Conservation (phyloP, 1,140 invertebrate species). For the Triops longicaudatus region DNA sequence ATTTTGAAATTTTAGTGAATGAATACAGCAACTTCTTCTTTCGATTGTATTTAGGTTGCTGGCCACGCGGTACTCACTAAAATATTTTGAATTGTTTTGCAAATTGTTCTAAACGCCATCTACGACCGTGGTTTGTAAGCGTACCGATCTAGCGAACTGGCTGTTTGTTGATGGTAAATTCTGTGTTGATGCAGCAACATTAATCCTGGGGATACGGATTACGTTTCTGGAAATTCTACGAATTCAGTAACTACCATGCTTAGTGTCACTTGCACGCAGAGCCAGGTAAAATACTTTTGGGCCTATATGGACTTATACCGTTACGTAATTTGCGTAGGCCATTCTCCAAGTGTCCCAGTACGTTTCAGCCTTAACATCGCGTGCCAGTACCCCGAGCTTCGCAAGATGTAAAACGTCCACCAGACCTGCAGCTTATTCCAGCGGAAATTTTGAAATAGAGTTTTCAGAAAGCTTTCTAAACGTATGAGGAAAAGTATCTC, state of each 20-base stretch:
- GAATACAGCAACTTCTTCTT: background rate
- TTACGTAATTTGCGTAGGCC: background rate
- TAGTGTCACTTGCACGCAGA: constrained; percentile 25
- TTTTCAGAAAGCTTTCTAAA: background rate
- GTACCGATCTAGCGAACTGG: too few species aligned
- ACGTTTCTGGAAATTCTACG: background rate
- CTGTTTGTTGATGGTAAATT: too few species aligned
- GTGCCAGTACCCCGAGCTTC: background rate
- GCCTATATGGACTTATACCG: background rate
- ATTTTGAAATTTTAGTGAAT: background rate
- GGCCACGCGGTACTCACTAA: background rate
- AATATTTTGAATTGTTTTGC: too few species aligned
- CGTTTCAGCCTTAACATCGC: background rate
- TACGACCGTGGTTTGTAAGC: too few species aligned
- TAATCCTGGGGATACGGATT: background rate
- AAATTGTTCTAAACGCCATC: too few species aligned
- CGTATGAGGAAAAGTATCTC: background rate
- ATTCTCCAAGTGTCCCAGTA: background rate
- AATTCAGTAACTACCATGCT: constrained; percentile 22
- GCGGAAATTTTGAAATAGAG: background rate
- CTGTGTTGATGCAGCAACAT: background rate
- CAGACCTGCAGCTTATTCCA: background rate
- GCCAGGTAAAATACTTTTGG: constrained; percentile 20
- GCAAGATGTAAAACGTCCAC: background rate
- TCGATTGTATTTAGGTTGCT: background rate